Evolutionary conservation across 1,140 invertebrate genomes (phyloP).

Genomic region (Argopecten irradians): DNA sequence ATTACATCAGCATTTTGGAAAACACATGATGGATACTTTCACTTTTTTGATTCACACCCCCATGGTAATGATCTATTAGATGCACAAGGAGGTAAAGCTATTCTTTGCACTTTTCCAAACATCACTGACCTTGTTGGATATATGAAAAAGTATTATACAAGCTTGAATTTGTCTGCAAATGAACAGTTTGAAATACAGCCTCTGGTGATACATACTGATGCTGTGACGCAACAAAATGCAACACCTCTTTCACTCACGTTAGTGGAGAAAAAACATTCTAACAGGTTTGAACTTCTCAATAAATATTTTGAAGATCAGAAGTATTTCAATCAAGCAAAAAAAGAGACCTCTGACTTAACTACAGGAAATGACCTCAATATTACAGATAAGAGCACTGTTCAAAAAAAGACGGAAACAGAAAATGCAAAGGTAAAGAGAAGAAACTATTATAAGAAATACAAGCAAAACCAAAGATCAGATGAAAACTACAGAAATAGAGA

Average conservation of each 20-base stretch:
- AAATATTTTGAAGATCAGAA: background rate
- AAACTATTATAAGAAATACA: no score
- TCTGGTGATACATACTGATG: background rate
- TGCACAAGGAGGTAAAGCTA: slow-evolving; percentile 13
- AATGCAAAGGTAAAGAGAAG: no score
- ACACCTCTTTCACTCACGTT: background rate
- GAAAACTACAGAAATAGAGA: no score
- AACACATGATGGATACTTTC: background rate
- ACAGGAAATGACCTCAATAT: no score
- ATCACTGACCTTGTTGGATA: slow-evolving; percentile 14
- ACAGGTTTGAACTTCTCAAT: background rate
- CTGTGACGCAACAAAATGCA: slow-evolving; percentile 24
- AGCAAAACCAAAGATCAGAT: no score
- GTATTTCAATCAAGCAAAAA: background rate
- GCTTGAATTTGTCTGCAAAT: background rate
- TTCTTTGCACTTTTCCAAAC: background rate
- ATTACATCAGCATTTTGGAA: slow-evolving; percentile 30
- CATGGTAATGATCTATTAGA: slow-evolving; percentile 28
- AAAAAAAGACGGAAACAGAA: no score
- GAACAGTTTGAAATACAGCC: slow-evolving; percentile 33
- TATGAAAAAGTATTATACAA: slow-evolving; percentile 27
- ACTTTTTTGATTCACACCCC: slow-evolving; percentile 43
- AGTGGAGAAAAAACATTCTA: background rate
- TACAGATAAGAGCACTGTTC: no score
- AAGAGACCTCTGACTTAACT: background rate